phyloP scores from a whole-genome alignment of 2,888 invertebrate species.

The Ormyrus nitidulus region DNA sequence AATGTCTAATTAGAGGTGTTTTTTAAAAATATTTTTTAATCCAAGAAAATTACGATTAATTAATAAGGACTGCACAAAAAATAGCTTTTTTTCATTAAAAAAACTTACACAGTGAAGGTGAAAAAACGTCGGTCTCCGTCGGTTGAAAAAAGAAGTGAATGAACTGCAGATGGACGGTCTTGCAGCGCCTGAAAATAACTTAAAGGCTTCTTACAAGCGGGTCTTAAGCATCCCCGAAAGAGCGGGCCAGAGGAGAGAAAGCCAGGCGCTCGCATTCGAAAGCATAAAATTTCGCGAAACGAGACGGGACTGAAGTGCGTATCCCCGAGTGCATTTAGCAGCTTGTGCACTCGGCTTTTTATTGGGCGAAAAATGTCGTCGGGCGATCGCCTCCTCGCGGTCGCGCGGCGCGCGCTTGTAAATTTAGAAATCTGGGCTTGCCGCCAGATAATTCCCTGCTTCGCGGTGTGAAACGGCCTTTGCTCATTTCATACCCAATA shows the following conservation, averaged over 20 bases:
- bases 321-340: slow-evolving; percentile 44
- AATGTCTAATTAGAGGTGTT: no score
- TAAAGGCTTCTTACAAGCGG: background rate
- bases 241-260: background rate
- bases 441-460: slow-evolving; percentile 72
- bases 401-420: slow-evolving; percentile 51
- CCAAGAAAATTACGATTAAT: no score
- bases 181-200: slow-evolving; percentile 37
- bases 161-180: background rate
- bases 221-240: background rate
- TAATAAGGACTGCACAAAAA: no score
- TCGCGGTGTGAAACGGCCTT: slow-evolving; percentile 71
- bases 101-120: no score
- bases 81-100: no score
- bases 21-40: no score
- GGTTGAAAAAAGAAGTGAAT: slow-evolving; percentile 39
- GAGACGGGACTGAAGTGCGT: slow-evolving; percentile 45
- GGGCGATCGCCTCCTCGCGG: slow-evolving; percentile 34
- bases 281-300: slow-evolving; percentile 46
- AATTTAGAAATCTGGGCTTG: slow-evolving; percentile 68
- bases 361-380: slow-evolving; percentile 53
- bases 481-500: slow-evolving; percentile 72
- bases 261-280: slow-evolving; percentile 20
- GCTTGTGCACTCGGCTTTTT: slow-evolving; percentile 48
- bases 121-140: background rate